phyloP scores from a whole-genome alignment of 2,797 vertebrate genomes.

The Hybognathus amarus region DNA sequence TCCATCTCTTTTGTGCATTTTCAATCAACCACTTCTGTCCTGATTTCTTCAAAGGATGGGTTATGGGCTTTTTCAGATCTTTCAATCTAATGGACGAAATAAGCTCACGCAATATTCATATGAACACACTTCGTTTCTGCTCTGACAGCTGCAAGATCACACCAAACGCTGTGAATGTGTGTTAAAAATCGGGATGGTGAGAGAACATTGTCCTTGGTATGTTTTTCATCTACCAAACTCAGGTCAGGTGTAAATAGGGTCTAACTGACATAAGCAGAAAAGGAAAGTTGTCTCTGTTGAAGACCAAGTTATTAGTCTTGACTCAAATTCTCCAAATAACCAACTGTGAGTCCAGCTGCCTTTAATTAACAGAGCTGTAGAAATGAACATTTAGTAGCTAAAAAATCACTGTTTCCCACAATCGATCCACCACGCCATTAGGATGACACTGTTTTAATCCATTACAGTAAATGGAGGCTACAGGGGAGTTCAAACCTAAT shows the following conservation, averaged over 20 bases:
- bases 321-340: not conserved
- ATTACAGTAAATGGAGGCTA: constrained; percentile 64
- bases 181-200: not conserved
- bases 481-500: constrained; percentile 55
- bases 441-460: constrained; percentile 58
- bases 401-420: not conserved
- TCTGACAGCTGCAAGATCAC: too few relatives aligned
- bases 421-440: constrained; percentile 54
- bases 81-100: too few relatives aligned
- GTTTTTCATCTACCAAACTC: not conserved
- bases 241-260: not conserved
- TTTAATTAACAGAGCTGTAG: not conserved
- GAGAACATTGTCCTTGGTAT: not conserved
- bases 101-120: too few relatives aligned
- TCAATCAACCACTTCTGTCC: too few relatives aligned
- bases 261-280: not conserved
- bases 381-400: not conserved
- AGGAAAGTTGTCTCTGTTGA: not conserved
- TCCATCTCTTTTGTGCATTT: too few relatives aligned
- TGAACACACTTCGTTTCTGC: too few relatives aligned
- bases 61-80: too few relatives aligned
- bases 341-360: not conserved
- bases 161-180: not conserved
- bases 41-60: too few relatives aligned
- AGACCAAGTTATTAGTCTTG: not conserved